Evolutionary conservation across 2,797 vertebrate genomes (phyloP).

Genomic region (Taeniopygia guttata): DNA sequence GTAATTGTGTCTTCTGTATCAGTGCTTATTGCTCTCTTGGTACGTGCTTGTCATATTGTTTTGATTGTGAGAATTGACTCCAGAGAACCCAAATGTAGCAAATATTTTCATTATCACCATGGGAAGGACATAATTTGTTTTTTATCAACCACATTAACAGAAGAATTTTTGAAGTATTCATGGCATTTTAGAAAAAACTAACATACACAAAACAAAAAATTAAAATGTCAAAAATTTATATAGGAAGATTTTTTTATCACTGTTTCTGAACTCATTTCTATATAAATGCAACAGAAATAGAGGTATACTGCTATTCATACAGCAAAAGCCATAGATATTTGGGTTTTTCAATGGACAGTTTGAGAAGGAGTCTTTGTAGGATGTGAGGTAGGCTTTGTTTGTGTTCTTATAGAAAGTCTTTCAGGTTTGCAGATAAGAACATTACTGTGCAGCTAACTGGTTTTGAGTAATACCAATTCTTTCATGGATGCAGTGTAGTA

Average conservation of each 20-base stretch:
- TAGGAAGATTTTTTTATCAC: not conserved
- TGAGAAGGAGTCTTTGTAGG: not conserved
- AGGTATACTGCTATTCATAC: not conserved
- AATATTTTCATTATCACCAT: not conserved
- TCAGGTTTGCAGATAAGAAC: not conserved
- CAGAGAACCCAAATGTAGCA: not conserved
- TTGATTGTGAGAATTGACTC: not conserved
- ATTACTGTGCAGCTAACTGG: not conserved
- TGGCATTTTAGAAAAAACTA: not conserved
- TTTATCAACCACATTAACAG: not conserved
- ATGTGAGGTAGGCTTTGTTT: not conserved
- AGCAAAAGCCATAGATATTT: not conserved
- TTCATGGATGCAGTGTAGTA: not conserved
- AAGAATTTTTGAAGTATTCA: not conserved
- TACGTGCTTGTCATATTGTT: not conserved
- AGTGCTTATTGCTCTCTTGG: not conserved
- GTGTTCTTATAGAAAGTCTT: not conserved
- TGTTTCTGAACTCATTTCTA: not conserved
- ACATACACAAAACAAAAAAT: not conserved
- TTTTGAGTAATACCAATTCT: not conserved
- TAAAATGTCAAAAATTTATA: not conserved
- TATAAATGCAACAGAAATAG: not conserved
- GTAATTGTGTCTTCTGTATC: not conserved
- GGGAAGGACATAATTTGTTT: not conserved
- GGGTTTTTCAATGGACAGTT: not conserved